Evolutionary conservation across 2,797 vertebrate species (phyloP), one percentile per base, ranked within the genome.

Genomic region (Erpetoichthys calabaricus): DNA sequence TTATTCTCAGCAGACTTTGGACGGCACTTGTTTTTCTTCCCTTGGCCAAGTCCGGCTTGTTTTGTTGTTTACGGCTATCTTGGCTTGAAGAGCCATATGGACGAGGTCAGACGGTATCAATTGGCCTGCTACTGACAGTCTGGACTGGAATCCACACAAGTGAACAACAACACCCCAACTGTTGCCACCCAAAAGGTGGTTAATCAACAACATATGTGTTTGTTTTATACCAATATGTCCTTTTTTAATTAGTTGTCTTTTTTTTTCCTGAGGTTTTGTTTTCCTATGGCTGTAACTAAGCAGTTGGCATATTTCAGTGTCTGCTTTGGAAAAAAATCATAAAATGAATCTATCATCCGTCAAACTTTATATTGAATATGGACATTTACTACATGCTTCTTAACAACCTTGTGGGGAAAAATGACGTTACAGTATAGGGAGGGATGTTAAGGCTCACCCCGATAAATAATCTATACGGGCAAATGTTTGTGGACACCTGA

Each of bases 201-300:
- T 83, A 85, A 84, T 85, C 80, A 86, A 81, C 80, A 85, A 76
- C 87, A 90, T 88, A 87, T 83, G 81, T 86, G 81, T 85, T 86
- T 82, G 80, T 83, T 25, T 82, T 81, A 80, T 78, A 77, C 70
- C 75, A 80, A 77, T 76, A 77, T 76, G 71, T 69, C 77, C 76
- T 79, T 25, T 25, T 83, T 89, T 89, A 86, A 86, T 88, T 86
- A 86, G 77, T 75, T 72, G 63, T 66, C 77, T 67, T 73, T 25
- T 25, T n/a, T 25, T 25, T 25, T 25, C 25, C 25, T 25, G 25
- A 25, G 25, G 25, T 25, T 25, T 25, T 25, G 25, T 25, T 25
- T 25, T 25, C 25, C 25, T 25, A 25, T 25, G 25, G 25, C 25
- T 25, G 25, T 25, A 25, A 25, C 25, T 25, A 25, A 25, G 25